A percentile compares a stretch with the other conserved stretches of the same genome.
phyloP scores from a whole-genome alignment of 1,140 invertebrate species.

The Hycleus phaleratus region DNA sequence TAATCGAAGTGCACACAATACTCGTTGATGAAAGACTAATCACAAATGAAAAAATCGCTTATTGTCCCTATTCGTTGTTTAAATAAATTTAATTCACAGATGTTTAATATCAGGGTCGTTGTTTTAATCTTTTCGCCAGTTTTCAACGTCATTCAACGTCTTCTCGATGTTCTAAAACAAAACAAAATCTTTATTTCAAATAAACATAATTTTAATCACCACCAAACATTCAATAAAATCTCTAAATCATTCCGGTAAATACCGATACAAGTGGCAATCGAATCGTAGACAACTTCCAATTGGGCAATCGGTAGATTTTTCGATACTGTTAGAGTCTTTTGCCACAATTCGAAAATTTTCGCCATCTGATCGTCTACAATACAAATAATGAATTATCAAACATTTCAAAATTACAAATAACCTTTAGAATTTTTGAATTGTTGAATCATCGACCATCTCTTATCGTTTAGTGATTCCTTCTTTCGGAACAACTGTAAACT shows the following conservation, averaged over 20 bases:
- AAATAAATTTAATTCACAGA: too few species aligned
- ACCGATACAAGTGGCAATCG: conserved; percentile 31
- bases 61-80: too few species aligned
- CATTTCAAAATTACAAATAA: background rate
- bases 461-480: background rate
- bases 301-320: conserved; percentile 30
- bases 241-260: conserved; percentile 28
- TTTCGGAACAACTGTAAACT: background rate
- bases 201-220: background rate
- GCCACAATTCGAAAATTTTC: conserved; percentile 33
- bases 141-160: conserved; percentile 21
- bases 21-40: too few species aligned
- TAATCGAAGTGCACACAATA: too few species aligned
- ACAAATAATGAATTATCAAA: too few species aligned
- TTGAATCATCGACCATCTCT: too few species aligned
- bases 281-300: conserved; percentile 36
- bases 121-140: background rate
- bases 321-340: conserved; percentile 25
- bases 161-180: conserved; percentile 25
- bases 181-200: background rate
- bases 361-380: conserved; percentile 24
- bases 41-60: too few species aligned
- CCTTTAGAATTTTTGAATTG: too few species aligned
- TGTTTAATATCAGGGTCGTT: too few species aligned
- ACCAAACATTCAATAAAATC: conserved; percentile 21